A percentile compares a stretch with the other conserved stretches of the same genome.
Conservation (phyloP, 2,113 vertebrate species). For the Trematocara zebra region DNA sequence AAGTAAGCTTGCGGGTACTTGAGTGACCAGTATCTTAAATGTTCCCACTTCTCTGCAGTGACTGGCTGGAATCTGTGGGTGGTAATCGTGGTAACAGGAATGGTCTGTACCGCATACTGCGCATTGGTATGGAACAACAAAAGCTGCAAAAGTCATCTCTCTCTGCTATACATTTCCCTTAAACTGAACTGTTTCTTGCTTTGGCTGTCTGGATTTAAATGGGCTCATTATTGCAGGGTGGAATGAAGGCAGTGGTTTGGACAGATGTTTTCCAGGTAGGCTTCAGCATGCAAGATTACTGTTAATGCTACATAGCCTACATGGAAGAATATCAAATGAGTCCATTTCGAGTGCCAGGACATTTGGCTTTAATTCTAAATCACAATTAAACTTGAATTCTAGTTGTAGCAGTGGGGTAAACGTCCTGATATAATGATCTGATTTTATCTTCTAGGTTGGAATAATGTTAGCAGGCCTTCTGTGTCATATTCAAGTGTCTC, state of each 20-base stretch:
- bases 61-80: conserved; percentile 86
- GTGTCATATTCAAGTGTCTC: conserved; percentile 77
- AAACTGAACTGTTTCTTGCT: background rate
- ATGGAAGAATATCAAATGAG: background rate
- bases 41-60: conserved; percentile 63
- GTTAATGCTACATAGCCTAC: background rate
- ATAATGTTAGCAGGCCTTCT: conserved; percentile 83
- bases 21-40: background rate
- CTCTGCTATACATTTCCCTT: background rate
- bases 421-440: background rate
- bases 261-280: conserved; percentile 84
- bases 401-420: rapidly evolving
- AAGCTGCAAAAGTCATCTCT: background rate
- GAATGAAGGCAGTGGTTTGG: conserved; percentile 90
- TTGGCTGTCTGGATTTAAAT: background rate
- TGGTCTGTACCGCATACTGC: conserved; percentile 88
- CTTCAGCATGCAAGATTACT: background rate
- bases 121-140: conserved; percentile 73
- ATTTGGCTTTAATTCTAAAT: background rate
- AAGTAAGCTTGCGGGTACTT: background rate
- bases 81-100: conserved; percentile 79
- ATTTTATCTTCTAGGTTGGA: conserved; percentile 54
- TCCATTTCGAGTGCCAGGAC: background rate
- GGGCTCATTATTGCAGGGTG: conserved; percentile 73
- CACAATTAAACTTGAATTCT: background rate